Evolutionary conservation across 2,888 invertebrate genomes (phyloP).

Genomic region (Acleris laterana): DNA sequence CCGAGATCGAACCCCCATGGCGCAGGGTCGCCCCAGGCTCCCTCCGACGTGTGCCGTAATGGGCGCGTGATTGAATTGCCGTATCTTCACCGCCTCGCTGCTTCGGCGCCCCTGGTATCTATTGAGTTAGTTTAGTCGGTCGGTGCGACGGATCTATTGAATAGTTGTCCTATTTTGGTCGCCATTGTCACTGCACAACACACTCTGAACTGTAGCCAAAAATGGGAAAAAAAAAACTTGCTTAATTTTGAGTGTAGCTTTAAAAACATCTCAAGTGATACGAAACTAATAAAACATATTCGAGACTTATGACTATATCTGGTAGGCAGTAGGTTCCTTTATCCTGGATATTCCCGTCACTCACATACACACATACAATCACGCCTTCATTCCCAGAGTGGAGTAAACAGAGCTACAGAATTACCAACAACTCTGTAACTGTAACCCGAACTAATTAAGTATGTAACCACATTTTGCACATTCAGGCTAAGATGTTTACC

Average conservation of each 20-base stretch:
- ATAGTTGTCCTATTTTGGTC: constrained; percentile 3
- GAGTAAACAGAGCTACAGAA: too few relatives aligned
- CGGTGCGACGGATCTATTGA: constrained; percentile 43
- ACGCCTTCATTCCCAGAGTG: too few relatives aligned
- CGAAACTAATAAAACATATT: too few relatives aligned
- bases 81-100: constrained; percentile 66
- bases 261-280: too few relatives aligned
- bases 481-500: too few relatives aligned
- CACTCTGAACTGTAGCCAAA: neutral
- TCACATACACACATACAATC: too few relatives aligned
- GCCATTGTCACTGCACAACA: constrained; percentile 12
- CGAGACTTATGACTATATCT: too few relatives aligned
- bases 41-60: constrained; percentile 63
- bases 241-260: neutral
- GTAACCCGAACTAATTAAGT: too few relatives aligned
- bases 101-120: constrained; percentile 62
- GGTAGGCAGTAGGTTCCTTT: too few relatives aligned
- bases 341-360: too few relatives aligned
- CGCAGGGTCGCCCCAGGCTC: constrained; percentile 46
- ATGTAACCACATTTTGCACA: too few relatives aligned
- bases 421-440: too few relatives aligned
- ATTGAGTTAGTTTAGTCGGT: constrained; percentile 65
- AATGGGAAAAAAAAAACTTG: neutral
- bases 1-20: constrained; percentile 45
- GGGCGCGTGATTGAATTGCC: constrained; percentile 72